Evolutionary conservation across 2,888 invertebrate species (phyloP).

Genomic region (Agrochola lota): DNA sequence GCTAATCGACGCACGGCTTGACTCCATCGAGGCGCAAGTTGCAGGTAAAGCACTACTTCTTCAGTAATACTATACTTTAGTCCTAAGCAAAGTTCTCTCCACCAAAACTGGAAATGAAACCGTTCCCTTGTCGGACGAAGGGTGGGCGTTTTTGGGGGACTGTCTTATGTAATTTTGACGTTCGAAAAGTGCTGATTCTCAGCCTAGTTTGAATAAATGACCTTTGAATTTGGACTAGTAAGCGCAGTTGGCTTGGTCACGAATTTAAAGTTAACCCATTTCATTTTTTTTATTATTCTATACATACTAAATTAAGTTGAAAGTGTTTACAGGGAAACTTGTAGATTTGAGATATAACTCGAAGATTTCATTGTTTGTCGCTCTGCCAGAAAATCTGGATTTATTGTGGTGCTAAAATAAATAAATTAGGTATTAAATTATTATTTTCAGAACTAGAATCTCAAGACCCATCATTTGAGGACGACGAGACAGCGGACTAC

Average conservation of each 20-base stretch:
- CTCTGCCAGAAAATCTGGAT: no score
- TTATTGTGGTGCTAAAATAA: no score
- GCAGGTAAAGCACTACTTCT: slow-evolving; percentile 86
- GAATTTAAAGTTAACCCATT: background rate
- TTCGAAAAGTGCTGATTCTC: no score
- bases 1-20: slow-evolving; percentile 93
- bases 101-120: background rate
- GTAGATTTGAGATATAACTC: background rate
- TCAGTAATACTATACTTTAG: background rate
- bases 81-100: background rate
- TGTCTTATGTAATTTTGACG: no score
- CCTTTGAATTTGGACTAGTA: no score
- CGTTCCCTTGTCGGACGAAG: background rate
- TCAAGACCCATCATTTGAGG: slow-evolving; percentile 91
- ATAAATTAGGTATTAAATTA: background rate
- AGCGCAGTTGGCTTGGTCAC: background rate
- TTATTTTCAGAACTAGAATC: slow-evolving; percentile 89
- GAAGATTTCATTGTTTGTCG: background rate
- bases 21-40: slow-evolving; percentile 94
- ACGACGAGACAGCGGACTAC: slow-evolving; percentile 90
- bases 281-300: background rate
- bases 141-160: no score
- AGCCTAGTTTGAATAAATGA: no score
- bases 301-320: background rate
- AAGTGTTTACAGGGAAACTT: background rate